Base-by-base conservation (phyloP, 2,888 invertebrate species). In the Lordiphosa fenestrarum region DNA sequence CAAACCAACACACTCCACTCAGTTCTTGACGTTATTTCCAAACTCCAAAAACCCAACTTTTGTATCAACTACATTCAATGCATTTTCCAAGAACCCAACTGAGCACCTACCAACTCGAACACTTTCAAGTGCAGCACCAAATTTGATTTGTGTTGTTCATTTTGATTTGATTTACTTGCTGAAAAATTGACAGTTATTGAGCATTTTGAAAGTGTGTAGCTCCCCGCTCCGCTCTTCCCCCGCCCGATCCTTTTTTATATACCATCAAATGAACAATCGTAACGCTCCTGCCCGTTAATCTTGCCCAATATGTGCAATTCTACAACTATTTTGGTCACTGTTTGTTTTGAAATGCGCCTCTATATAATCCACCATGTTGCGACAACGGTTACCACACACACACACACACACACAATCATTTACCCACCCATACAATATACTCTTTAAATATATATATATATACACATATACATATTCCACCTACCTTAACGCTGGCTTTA, bases 301-400 rank as follows among this genome's bases (percentile, higher is more conserved):
- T 67, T 71, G 77, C 60, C 66, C 65, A n/a, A n/a, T n/a, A 57
- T 68, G 69, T 69, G 66, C 74, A 60, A 66, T 73, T 80, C 58
- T 44, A 30, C 30, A 9, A 30, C 44, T 55, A 60, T 73, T 77
- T 73, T 77, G 56, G 58, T 67, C 69, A 73, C 65, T 57, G 71
- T 81, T 78, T 69, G 53, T 81, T 77, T 71, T 80, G 80, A 80
- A 69, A 75, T 82, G 69, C 66, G 78, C 71, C 53, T 71, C 65
- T 66, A 62, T 65, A 59, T 74, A 77, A 67, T 56, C 61, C 63
- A 57, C 48, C 39, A 64, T 55, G 51, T 58, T 39, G 41, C 38
- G 44, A 60, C 25, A 51, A 51, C 54, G 57, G 67, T 50, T 52
- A 33, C 30, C 44, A 51, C 30, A 58, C 49, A 61, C 42, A n/a